Base-by-base conservation (phyloP, 2,888 invertebrate genomes). In the Ligdia adustata region DNA sequence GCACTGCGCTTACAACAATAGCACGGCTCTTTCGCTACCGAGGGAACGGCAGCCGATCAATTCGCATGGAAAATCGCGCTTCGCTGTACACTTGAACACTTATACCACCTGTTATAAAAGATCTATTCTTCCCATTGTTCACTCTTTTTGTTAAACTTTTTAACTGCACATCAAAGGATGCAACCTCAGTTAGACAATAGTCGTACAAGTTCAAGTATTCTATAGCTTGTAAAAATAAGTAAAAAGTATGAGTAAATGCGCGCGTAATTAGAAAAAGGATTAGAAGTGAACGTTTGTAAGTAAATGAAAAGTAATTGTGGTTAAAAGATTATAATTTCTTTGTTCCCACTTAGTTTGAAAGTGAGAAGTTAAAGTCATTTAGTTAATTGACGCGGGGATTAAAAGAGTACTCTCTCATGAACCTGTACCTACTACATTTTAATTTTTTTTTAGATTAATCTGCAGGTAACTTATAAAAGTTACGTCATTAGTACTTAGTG, bases 41-140 rank as follows among this genome's bases (percentile, higher is more conserved):
- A 66, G 49, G 62, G 15, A 24, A 41, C 49, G 51, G 60, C 43
- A 71, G 71, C 73, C n/a, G 46, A 52, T 46, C 61, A 67, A 77
- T 76, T 76, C 79, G 74, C 72, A 75, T 69, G 79, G 75, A 82
- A 79, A 72, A 69, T 65, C 57, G 59, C 70, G 75, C 75, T 66
- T 77, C 75, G 72, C 71, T 82, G 81, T 67, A 70, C 88, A 90
- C 87, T 90, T 89, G 79, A 85, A 73, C 70, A 74, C 74, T 83
- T 75, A n/a, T n/a, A 75, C 80, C 87, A 89, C 87, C 83, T 88
- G 82, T 64, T 66, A 78, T 78, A 82, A 85, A 82, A 79, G 69
- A 62, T 53, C 63, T 56, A 66, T 69, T 70, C 64, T 60, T 46
- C 29, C 34, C 61, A 65, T 70, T 72, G 64, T 75, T 57, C 64